Conservation (phyloP, 2,113 vertebrate species). For the Felis chaus region DNA sequence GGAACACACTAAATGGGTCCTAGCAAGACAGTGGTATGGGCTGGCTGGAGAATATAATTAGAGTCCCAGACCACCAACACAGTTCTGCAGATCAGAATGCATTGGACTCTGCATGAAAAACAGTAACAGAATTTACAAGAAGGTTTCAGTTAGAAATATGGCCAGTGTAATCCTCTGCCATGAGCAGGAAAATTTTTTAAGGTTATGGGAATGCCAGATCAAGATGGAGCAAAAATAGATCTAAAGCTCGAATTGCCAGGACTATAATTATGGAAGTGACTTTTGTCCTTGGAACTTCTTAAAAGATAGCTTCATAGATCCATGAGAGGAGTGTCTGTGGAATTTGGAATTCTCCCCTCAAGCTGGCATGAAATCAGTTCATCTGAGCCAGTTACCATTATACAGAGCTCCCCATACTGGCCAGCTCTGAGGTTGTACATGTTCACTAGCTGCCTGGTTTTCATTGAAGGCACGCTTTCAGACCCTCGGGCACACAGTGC, state of each 20-base stretch:
- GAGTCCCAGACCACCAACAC: not conserved
- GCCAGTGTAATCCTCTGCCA: not conserved
- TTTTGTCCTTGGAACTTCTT: constrained; percentile 77
- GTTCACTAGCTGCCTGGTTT: not conserved
- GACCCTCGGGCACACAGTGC: not conserved
- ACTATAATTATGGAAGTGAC: constrained; percentile 78
- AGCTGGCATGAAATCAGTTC: constrained; percentile 51
- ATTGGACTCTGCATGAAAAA: not conserved
- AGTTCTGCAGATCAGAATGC: not conserved
- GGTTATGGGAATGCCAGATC: constrained; percentile 53
- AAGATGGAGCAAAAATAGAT: constrained; percentile 76
- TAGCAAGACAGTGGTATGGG: not conserved
- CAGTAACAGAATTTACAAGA: not conserved
- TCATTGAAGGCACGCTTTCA: not conserved
- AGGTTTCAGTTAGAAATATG: not conserved
- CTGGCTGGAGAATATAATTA: not conserved
- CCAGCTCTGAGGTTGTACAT: not conserved
- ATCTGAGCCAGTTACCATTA: constrained; percentile 24
- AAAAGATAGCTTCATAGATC: constrained; percentile 75
- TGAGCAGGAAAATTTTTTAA: constrained; percentile 45
- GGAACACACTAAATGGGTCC: not conserved
- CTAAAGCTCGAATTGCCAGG: constrained; percentile 60
- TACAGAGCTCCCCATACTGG: constrained; percentile 39
- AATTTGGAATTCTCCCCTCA: constrained; percentile 66
- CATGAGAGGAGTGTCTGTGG: constrained; percentile 68